Percentiles rank a stretch among this genome's conserved stretches.
Evolutionary conservation across 2,797 vertebrate genomes (phyloP).

Genomic region (Gymnoscopelus braueri): DNA sequence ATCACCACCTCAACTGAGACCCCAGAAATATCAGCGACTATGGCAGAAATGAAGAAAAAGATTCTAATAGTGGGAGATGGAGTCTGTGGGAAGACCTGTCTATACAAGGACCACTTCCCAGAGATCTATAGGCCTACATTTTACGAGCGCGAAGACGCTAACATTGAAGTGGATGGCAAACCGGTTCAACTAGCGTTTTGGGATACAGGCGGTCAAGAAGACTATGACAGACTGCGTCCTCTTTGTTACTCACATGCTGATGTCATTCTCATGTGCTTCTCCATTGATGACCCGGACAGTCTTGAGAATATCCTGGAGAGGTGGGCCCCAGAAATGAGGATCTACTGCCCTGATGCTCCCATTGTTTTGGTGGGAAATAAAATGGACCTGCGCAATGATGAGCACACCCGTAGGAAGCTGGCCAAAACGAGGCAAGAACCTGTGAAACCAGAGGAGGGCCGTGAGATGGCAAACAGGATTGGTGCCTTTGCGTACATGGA

Average conservation of each 20-base stretch:
- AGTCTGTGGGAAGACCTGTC: constrained; percentile 90
- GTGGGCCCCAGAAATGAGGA: constrained; percentile 98
- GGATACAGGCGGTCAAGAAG: constrained; percentile 90
- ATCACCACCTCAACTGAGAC: too few relatives aligned
- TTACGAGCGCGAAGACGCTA: constrained; percentile 89
- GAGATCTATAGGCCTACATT: constrained; percentile 88
- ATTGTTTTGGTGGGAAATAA: constrained; percentile 99
- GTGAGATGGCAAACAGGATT: constrained; percentile 97
- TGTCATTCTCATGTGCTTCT: constrained; percentile 92
- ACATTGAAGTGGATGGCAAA: constrained; percentile 88
- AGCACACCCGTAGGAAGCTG: constrained; percentile 95
- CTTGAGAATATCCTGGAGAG: constrained; percentile 99
- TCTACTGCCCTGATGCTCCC: constrained; percentile 98
- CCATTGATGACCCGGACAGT: constrained; percentile 90
- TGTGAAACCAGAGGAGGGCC: constrained; percentile 94
- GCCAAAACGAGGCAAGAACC: constrained; percentile 99
- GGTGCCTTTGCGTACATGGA: constrained; percentile 99
- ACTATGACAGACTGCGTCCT: constrained; percentile 87
- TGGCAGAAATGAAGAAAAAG: constrained; percentile 37
- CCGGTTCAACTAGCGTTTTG: constrained; percentile 90
- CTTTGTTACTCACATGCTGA: constrained; percentile 90
- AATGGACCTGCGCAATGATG: constrained; percentile 97
- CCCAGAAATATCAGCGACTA: too few relatives aligned
- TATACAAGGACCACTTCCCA: constrained; percentile 90
- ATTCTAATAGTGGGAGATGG: constrained; percentile 90